Percentiles rank a stretch among this genome's conserved stretches.
Evolutionary conservation across 2,888 invertebrate genomes (phyloP).

Genomic region (Bembecia ichneumoniformis): DNA sequence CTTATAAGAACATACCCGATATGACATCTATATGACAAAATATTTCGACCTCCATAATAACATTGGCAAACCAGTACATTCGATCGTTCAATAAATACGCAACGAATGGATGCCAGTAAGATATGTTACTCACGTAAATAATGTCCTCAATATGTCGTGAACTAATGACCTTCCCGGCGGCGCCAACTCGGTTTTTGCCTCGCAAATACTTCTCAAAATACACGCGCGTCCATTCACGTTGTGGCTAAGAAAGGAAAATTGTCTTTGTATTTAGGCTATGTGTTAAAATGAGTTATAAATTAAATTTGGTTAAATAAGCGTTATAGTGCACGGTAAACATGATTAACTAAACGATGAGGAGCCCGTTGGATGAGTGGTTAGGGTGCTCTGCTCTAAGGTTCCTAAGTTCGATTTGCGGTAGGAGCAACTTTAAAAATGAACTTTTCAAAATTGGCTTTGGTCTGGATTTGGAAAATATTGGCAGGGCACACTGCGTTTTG

Average conservation of each 20-base stretch:
- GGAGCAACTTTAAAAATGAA: too few relatives aligned
- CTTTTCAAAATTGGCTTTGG: too few relatives aligned
- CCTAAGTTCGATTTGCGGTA: too few relatives aligned
- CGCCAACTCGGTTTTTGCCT: slow-evolving; percentile 70
- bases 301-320: too few relatives aligned
- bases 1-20: neutral
- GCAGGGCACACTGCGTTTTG: too few relatives aligned
- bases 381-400: too few relatives aligned
- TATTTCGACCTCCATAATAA: slow-evolving; percentile 2
- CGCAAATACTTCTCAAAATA: slow-evolving; percentile 78
- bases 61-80: neutral
- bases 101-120: slow-evolving; percentile 2
- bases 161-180: slow-evolving; percentile 75
- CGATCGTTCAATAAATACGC: neutral
- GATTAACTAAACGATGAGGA: too few relatives aligned
- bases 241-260: slow-evolving; percentile 53
- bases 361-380: too few relatives aligned
- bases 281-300: too few relatives aligned
- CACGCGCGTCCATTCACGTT: slow-evolving; percentile 76
- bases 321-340: too few relatives aligned
- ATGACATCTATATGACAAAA: slow-evolving; percentile 4
- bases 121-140: slow-evolving; percentile 70
- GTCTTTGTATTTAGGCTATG: too few relatives aligned
- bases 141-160: slow-evolving; percentile 75
- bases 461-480: too few relatives aligned